A percentile compares a stretch with the other conserved stretches of the same genome.
Evolutionary conservation across 2,888 invertebrate species (phyloP).

Genomic region (Pristionchus japonicus): DNA sequence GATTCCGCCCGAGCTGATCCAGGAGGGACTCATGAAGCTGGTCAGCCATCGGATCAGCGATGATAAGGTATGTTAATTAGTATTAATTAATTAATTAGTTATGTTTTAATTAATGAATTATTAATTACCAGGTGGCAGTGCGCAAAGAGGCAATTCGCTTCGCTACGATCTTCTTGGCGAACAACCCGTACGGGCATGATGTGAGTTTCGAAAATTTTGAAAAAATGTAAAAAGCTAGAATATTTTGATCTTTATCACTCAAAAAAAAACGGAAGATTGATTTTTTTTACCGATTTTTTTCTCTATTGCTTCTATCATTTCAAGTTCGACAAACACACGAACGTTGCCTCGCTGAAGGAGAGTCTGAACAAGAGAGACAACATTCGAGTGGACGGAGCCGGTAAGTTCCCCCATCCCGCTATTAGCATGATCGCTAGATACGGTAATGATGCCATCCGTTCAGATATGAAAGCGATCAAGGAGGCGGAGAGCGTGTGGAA

Average conservation of each 20-base stretch:
- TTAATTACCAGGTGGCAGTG: constrained; percentile 80
- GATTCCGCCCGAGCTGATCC: constrained; percentile 51
- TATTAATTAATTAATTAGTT: too few species aligned
- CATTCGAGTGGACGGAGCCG: not conserved
- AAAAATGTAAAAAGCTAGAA: not conserved
- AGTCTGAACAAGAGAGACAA: not conserved
- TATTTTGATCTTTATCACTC: too few species aligned
- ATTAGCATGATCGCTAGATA: too few species aligned
- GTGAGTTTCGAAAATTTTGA: constrained; percentile 48
- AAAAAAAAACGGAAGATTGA: too few species aligned
- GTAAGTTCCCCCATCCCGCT: too few species aligned
- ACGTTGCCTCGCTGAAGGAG: not conserved
- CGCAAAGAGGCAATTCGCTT: constrained; percentile 88
- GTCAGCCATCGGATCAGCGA: constrained; percentile 7
- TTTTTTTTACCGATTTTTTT: too few species aligned
- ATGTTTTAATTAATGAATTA: not conserved
- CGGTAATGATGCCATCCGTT: not conserved
- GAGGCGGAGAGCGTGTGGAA: not conserved
- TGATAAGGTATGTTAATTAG: not conserved
- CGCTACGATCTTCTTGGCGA: constrained; percentile 84
- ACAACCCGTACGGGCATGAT: constrained; percentile 82
- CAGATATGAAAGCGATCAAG: not conserved
- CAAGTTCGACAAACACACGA: not conserved
- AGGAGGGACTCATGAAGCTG: constrained; percentile 50
- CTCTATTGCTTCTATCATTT: not conserved